Percentiles rank a stretch among this genome's conserved stretches.
phyloP scores from a whole-genome alignment of 2,113 vertebrate genomes.

The Mobula birostris region DNA sequence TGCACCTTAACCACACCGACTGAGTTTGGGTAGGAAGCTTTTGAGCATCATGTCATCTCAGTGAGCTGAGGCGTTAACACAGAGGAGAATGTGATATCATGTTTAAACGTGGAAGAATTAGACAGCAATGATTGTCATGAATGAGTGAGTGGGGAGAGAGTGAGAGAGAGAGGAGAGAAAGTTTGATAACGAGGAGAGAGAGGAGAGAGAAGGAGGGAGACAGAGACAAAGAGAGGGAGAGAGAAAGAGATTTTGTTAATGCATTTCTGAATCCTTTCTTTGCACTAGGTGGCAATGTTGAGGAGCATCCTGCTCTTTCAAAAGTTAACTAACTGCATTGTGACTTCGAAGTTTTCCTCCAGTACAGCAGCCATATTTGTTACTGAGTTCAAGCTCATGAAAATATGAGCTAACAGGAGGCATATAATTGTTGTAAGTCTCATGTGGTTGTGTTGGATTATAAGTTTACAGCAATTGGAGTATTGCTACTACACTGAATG shows the following conservation, averaged over 20 bases:
- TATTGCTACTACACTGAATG: neutral
- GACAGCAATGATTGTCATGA: no score
- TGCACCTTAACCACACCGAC: no score
- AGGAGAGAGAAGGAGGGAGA: no score
- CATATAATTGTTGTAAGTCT: neutral
- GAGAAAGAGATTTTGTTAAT: neutral
- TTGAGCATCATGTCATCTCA: no score
- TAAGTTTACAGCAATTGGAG: neutral
- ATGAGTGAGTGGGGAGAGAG: no score
- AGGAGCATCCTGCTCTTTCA: neutral
- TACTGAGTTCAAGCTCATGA: neutral
- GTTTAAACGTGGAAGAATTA: no score
- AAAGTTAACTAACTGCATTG: neutral
- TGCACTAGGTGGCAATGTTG: slow-evolving; percentile 6
- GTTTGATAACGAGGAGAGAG: no score
- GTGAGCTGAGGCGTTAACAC: no score
- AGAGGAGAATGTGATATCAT: no score
- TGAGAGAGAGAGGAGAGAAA: no score
- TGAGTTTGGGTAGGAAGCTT: no score
- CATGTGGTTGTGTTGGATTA: neutral
- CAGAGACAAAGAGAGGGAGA: no score
- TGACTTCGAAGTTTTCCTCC: neutral
- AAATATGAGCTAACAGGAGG: neutral
- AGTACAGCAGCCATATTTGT: neutral
- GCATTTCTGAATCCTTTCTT: neutral